Percentiles rank a stretch among this genome's conserved stretches.
Conservation (phyloP, 1,140 invertebrate genomes). For the Telenomus remus region DNA sequence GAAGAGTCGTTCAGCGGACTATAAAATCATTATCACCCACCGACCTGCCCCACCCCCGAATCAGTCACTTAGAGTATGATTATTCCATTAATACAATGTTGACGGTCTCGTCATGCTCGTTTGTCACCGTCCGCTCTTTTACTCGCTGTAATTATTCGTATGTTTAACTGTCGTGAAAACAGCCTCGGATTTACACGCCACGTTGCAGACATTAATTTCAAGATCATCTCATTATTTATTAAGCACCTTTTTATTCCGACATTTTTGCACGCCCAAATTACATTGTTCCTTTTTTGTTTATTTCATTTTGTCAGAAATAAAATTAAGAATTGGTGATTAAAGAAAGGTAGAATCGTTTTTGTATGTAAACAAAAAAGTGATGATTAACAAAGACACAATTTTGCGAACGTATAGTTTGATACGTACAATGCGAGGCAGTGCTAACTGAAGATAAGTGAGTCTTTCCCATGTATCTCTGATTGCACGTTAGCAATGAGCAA, state of each 20-base stretch:
- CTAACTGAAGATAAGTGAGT: slow-evolving; percentile 47
- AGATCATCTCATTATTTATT: too few relatives aligned
- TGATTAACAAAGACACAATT: too few relatives aligned
- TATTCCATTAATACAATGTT: slow-evolving; percentile 73
- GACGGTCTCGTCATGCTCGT: slow-evolving; percentile 55
- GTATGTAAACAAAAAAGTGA: too few relatives aligned
- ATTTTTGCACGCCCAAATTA: not conserved
- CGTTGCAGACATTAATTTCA: slow-evolving; percentile 10
- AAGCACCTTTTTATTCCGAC: too few relatives aligned
- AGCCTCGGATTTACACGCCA: slow-evolving; percentile 43
- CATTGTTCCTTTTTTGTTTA: too few relatives aligned
- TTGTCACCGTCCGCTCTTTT: slow-evolving; percentile 61
- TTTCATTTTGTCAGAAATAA: too few relatives aligned
- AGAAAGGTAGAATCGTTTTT: too few relatives aligned
- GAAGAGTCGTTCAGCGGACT: slow-evolving; percentile 68
- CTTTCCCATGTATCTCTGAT: slow-evolving; percentile 55
- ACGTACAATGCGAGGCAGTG: slow-evolving; percentile 16
- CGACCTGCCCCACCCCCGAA: slow-evolving; percentile 60
- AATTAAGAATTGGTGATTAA: too few relatives aligned
- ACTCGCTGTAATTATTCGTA: slow-evolving; percentile 73
- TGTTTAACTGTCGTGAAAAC: slow-evolving; percentile 63
- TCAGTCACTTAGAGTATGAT: slow-evolving; percentile 68
- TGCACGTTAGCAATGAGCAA: slow-evolving; percentile 50
- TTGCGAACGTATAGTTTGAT: slow-evolving; percentile 18
- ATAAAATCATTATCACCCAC: slow-evolving; percentile 75